phyloP scores from a whole-genome alignment of 1,140 invertebrate species.

The Drosophila nebulosa region DNA sequence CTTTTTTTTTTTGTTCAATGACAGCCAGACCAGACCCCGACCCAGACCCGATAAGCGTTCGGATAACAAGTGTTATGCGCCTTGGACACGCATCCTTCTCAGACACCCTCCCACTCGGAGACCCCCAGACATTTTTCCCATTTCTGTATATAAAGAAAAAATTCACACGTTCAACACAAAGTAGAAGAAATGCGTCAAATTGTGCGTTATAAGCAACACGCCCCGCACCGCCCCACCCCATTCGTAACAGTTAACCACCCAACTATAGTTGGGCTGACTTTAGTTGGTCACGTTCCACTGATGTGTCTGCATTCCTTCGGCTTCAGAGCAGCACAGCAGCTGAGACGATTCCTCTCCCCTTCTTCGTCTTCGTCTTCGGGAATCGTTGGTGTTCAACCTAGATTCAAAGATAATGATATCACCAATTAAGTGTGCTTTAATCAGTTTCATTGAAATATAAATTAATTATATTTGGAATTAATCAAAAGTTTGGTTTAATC shows the following conservation, averaged over 20 bases:
- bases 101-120: background rate
- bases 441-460: too few species aligned
- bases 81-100: constrained; percentile 46
- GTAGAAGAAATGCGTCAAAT: constrained; percentile 59
- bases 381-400: background rate
- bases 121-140: background rate
- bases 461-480: too few species aligned
- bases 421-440: too few species aligned
- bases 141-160: constrained; percentile 11
- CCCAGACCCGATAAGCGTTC: constrained; percentile 9
- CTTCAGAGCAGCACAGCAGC: background rate
- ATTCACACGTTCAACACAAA: constrained; percentile 36
- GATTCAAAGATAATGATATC: background rate
- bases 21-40: constrained; percentile 51
- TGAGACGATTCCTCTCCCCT: background rate
- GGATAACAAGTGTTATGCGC: constrained; percentile 48
- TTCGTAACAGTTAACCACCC: constrained; percentile 3
- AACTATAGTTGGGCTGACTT: background rate
- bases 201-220: constrained; percentile 66
- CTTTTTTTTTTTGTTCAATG: constrained; percentile 24
- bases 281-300: constrained; percentile 42
- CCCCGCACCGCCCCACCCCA: too few species aligned
- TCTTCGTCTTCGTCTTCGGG: background rate
- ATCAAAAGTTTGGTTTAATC: too few species aligned
- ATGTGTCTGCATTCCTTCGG: background rate